Evolutionary conservation across 1,140 invertebrate genomes (phyloP), one percentile per base, ranked within the genome.

Genomic region (Cotesia vestalis): DNA sequence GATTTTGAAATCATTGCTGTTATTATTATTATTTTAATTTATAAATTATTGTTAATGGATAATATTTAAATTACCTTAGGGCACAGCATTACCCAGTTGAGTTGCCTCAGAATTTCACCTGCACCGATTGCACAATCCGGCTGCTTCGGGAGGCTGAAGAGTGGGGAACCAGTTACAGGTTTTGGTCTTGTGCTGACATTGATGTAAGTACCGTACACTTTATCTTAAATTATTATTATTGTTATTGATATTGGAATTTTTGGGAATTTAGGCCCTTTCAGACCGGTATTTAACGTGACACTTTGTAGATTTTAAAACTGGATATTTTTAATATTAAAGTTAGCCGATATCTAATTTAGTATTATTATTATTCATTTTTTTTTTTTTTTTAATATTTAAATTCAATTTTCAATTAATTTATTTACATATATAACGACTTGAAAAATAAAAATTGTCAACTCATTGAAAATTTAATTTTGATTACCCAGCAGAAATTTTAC

Each of bases 131-230:
- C 84, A 96, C 95, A 0, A 88, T 99, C 46, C 90, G 96, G 62
- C 86, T 99, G 66, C 89, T 97, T 8, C 87, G 96, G 0, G 93
- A 98, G 84, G 96, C 96, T 0, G 89, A 90, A 17, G 96, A 99
- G 87, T 98, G 95, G 95, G 91, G 92, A 1, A 85, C 87, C 9
- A 90, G 87, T 76, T 98, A 97, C 83, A 88, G 91, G 75, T 98
- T 98, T 87, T 97, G 95, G 94, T 96, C 95, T 0, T 99, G 97
- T 80, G 94, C 96, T 2, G 97, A 99, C 86, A 92, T 99, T 59
- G 95, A 98, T 79, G 94, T 98, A 75, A 90, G 84, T 81, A 55
- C 66, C 40, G 40, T 46, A 59, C 64, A 12, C 12, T 27, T 8
- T 40, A 53, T 40, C 12, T 40, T 17, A 17, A 71, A 36, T 14